Evolutionary conservation across 2,888 invertebrate genomes (phyloP), one percentile per base, ranked within the genome.

Genomic region (Agrypnus murinus): DNA sequence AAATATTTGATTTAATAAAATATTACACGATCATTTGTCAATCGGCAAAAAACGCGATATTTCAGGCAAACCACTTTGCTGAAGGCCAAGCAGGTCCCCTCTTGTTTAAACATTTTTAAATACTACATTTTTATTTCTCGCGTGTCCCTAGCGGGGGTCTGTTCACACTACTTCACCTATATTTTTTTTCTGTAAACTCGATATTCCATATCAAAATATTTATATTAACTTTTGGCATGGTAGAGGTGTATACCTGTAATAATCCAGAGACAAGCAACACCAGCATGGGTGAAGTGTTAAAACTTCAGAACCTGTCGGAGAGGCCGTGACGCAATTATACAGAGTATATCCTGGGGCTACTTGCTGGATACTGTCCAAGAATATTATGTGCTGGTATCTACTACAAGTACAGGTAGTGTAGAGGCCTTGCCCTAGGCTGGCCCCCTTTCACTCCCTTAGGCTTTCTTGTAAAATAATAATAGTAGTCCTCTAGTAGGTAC

Each of bases 351-450:
- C 78, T 73, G 76, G 65, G 79, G 79, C 79, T 73, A 77, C 25
- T 10, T 40, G 7, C 40, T 58, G 19, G 73, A 78, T 75, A 73
- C 73, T 75, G 78, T 75, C 72, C 70, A 70, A 74, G 34, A 45
- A 25, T 25, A 25, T 2, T 25, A 5, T 25, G 25, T 25, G 25
- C 5, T 2, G 2, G 25, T 25, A 5, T 25, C 25, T 25, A 5
- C 5, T 25, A 25, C 5, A 5, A 3, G 25, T 25, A 25, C 25
- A 2, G 2, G 25, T 25, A n/a, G 19, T 14, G 53, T 57, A 74
- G 77, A 79, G 80, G 77, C 81, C 80, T 81, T 81, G 81, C 81
- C 80, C 72, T 32, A 64, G 74, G 79, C 77, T 57, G 48, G 45
- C 45, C 55, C 57, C 64, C 58, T 46, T 58, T 46, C 57, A 65